These are phyloP conservation scores for Toxotes lorentzi DNA, from an alignment of 2,797 vertebrate species.

Conservation along the genomic window DNA sequence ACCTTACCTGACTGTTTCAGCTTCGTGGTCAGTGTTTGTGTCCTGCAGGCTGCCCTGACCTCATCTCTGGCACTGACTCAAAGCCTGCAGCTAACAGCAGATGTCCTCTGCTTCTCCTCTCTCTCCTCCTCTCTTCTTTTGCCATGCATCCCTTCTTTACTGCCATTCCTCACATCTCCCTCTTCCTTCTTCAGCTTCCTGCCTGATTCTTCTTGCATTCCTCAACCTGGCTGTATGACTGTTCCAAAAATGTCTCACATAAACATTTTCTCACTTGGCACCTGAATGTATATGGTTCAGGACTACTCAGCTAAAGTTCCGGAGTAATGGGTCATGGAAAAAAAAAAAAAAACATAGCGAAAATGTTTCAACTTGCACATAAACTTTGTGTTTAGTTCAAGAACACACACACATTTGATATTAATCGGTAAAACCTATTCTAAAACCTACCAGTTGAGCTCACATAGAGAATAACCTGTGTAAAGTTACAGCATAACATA, in stretches of 20 bases:
- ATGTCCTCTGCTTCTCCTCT: constrained; percentile 50
- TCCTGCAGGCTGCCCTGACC: constrained; percentile 54
- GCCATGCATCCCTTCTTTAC: neutral
- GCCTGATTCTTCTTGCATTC: neutral
- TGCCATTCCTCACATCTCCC: too few relatives aligned
- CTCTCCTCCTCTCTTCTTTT: constrained; percentile 4
- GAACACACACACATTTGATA: too few relatives aligned
- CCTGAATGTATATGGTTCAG: neutral
- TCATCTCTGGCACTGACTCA: constrained; percentile 62
- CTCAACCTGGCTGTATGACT: neutral
- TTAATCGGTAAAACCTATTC: too few relatives aligned
- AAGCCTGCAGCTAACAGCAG: constrained; percentile 60
- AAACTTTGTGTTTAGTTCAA: too few relatives aligned
- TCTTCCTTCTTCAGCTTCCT: neutral
- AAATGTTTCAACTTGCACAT: too few relatives aligned
- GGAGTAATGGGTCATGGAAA: too few relatives aligned
- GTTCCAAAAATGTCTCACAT: neutral
- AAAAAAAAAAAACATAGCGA: too few relatives aligned
- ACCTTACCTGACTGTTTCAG: neutral
- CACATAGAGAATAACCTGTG: too few relatives aligned
- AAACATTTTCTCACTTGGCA: neutral
- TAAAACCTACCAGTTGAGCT: too few relatives aligned
- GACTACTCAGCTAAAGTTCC: too few relatives aligned
- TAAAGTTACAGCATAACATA: too few relatives aligned
- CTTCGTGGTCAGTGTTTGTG: constrained; percentile 34